Base-by-base conservation (phyloP, 2,797 vertebrate species). In the Coilia nasus region DNA sequence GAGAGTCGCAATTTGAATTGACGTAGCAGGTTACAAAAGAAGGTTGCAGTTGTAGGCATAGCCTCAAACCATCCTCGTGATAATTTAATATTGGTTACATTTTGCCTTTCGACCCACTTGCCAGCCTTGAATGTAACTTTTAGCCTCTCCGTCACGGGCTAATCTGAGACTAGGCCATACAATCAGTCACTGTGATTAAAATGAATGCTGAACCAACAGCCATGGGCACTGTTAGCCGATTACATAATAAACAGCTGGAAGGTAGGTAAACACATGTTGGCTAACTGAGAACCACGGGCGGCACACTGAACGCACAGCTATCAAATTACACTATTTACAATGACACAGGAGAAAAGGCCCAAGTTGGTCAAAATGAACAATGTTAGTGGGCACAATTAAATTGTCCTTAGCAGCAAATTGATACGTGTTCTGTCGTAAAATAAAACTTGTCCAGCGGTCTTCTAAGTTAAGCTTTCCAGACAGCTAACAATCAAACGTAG, bases 171-270 rank as follows among this genome's bases (percentile, higher is more conserved):
- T 6, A 14, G 67, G 28, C 28, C 14, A 64, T 23, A 64, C 28
- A 35, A 75, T 19, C 28, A 35, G 67, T 19, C 31, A 14, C 31
- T 35, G 67, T 17, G 67, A 75, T 17, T 75, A 15, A 75, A 75
- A 35, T 75, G 1, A 31, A 75, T 35, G 15, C 11, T 75, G 31
- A 75, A 31, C 28, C 15, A 1, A 75, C 17, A 19, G 67, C 28
- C 67, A 75, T 6, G 28, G 28, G 67, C 67, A 35, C 67, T 75
- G 15, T 19, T 19, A 35, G 67, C 28, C 28, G 25, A 75, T 75
- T 75, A 75, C 67, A 75, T 75, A 75, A 75, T 75, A 75, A 75
- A 75, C 67, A 75, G 67, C 67, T 75, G 67, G 67, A 75, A 41
- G 67, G 67, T 75, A 35, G 67, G 67, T 28, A 75, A 31, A 75